These are phyloP conservation scores for Venusia cambrica DNA, from an alignment of 2,888 invertebrate species.

Conservation along the genomic window DNA sequence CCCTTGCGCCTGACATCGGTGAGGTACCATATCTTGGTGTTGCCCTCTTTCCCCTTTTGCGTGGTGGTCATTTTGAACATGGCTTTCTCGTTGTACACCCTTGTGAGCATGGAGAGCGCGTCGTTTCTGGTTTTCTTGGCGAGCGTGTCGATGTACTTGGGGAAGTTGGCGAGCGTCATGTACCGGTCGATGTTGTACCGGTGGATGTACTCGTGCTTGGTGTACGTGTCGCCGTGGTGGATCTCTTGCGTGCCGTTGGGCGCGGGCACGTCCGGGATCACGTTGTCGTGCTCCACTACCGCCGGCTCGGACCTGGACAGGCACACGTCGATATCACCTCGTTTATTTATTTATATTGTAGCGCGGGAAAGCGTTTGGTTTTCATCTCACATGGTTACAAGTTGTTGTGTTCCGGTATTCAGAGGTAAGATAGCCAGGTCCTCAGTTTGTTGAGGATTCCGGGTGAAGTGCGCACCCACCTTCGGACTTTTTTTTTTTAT, in stretches of 20 bases:
- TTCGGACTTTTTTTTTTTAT: too few relatives aligned
- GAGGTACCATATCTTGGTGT: conserved; percentile 44
- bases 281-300: conserved; percentile 13
- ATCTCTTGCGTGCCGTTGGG: conserved; percentile 26
- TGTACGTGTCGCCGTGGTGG: conserved; percentile 26
- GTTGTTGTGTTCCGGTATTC: too few relatives aligned
- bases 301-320: too few relatives aligned
- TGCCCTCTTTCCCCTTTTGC: conserved; percentile 41
- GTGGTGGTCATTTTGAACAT: conserved; percentile 50
- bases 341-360: too few relatives aligned
- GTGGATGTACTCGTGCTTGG: conserved; percentile 45
- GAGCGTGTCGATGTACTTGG: conserved; percentile 42
- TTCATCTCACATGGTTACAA: too few relatives aligned
- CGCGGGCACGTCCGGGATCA: conserved; percentile 17
- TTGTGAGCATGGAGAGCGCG: conserved; percentile 40
- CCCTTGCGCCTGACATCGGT: conserved; percentile 34
- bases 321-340: too few relatives aligned
- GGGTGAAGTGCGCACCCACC: too few relatives aligned
- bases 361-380: too few relatives aligned
- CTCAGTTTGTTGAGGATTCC: too few relatives aligned
- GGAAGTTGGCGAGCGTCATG: conserved; percentile 42
- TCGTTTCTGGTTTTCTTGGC: conserved; percentile 40
- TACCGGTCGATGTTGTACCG: conserved; percentile 45
- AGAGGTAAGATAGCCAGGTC: too few relatives aligned
- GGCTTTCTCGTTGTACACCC: conserved; percentile 42